Percentiles rank a stretch among this genome's conserved stretches.
Evolutionary conservation across 2,113 vertebrate species (phyloP).

Genomic region (Cacatua alba): DNA sequence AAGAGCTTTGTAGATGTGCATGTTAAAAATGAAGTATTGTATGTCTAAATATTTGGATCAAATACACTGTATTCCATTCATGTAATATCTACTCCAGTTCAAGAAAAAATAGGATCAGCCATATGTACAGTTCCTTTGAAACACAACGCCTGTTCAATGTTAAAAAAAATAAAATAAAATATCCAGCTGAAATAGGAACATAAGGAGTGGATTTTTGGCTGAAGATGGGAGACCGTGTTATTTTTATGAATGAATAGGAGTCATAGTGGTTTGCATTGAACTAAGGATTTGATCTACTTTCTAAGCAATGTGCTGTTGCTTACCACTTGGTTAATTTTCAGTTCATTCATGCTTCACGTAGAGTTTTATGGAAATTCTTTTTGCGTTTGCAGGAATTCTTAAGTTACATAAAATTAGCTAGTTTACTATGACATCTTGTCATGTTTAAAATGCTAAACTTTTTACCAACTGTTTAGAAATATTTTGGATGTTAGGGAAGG

Average conservation of each 20-base stretch:
- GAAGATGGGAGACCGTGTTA: neutral
- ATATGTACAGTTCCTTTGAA: neutral
- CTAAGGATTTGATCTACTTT: neutral
- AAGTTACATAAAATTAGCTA: neutral
- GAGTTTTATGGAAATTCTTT: neutral
- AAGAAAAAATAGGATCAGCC: neutral
- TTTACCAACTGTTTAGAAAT: neutral
- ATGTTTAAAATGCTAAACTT: neutral
- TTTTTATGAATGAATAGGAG: neutral
- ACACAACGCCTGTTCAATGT: neutral
- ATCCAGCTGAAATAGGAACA: neutral
- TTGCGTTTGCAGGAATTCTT: neutral
- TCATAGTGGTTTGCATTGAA: neutral
- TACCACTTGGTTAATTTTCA: neutral
- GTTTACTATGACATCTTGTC: neutral
- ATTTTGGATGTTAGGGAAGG: neutral
- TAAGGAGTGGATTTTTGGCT: neutral
- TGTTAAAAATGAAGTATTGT: neutral
- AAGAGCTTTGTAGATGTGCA: neutral
- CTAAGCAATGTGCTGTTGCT: neutral
- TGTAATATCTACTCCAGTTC: neutral
- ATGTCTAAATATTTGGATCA: neutral
- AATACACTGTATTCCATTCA: neutral
- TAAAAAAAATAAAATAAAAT: neutral
- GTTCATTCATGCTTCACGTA: neutral